Evolutionary conservation across 2,888 invertebrate species (phyloP), one percentile per base, ranked within the genome.

Genomic region (Rotaria sp.): DNA sequence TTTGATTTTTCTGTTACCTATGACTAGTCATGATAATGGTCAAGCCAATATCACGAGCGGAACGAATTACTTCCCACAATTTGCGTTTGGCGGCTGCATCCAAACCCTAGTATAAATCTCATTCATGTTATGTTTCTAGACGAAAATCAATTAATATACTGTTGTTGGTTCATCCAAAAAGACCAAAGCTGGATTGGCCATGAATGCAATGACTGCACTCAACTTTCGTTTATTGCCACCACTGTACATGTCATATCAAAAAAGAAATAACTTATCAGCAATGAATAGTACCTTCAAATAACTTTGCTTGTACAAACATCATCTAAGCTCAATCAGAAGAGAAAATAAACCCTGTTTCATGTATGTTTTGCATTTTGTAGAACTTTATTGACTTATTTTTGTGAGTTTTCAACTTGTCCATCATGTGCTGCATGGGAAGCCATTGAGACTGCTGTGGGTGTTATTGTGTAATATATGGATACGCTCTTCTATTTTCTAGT

Each of bases 111-210:
- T 8, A 48, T 15, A 48, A 48, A 15, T 48, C 1, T 15, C 10
- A 11, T 8, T 48, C 13, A 11, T 48, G 10, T 2, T 48, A 57
- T 26, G 7, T n/a, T n/a, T 57, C 5, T 57, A 24, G 26, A 24
- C 26, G 10, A 57, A 26, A 57, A 8, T 24, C 21, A 8, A 45
- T 45, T 45, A 5, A 45, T 8, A n/a, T 59, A 30, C 59, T 24
- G 91, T 91, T 13, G 91, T 92, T 11, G 92, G 92, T 87, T 92
- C 92, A 89, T 92, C 86, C 89, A 92, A 87, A 18, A 92, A 89
- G 11, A 92, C 88, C 48, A 92, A 87, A 11, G 89, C 88, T 45
- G 92, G 91, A 50, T 91, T 89, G 11, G 92, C 92, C 15, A 92
- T 88, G 87, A 92, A 88, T n/a, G 92, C 90, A 10, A 92, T 88